Base-by-base conservation (phyloP, 2,113 vertebrate species). In the Anguilla japonica region DNA sequence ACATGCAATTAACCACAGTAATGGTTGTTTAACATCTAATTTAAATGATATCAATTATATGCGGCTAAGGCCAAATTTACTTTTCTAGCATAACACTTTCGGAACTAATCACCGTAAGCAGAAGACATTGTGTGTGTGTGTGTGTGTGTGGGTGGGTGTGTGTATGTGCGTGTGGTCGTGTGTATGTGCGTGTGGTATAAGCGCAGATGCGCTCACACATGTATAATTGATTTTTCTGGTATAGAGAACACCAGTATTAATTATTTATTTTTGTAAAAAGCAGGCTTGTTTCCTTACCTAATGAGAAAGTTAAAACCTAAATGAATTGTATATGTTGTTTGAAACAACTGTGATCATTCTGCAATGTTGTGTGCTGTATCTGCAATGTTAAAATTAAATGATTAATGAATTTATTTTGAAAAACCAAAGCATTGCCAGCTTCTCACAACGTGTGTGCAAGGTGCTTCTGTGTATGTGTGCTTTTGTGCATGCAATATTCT, bases 1-100 rank as follows among this genome's bases (percentile, higher is more conserved):
- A 88, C 92, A 95, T 91, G 94, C 94, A 96, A 95, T 94, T 93
- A 94, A 90, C 88, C 67, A 67, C 85, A 93, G 95, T 95, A 94
- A 95, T 96, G 94, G 93, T 96, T 96, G 95, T 95, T 96, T 95
- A 96, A 96, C 95, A 95, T 95, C 94, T 95, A 95, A 96, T 96
- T 95, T 95, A 95, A 95, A 95, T 95, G 95, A 93, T 94, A 95
- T 95, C 91, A 91, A 91, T 90, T 91, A 92, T 87, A 90, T 83
- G 87, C 90, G 91, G 92, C 91, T 91, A 91, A 85, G 81, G 91
- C 87, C 87, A 83, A 84, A 89, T 92, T 94, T 92, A 93, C 93
- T 93, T 93, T 93, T 90, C 93, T 88, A 81, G 90, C 93, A 93
- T 89, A 91, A 93, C 85, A 91, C 90, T 87, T 89, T 90, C 84